phyloP scores from a whole-genome alignment of 35 echinoderm and acorn worm species.

The Diadema setosum region DNA sequence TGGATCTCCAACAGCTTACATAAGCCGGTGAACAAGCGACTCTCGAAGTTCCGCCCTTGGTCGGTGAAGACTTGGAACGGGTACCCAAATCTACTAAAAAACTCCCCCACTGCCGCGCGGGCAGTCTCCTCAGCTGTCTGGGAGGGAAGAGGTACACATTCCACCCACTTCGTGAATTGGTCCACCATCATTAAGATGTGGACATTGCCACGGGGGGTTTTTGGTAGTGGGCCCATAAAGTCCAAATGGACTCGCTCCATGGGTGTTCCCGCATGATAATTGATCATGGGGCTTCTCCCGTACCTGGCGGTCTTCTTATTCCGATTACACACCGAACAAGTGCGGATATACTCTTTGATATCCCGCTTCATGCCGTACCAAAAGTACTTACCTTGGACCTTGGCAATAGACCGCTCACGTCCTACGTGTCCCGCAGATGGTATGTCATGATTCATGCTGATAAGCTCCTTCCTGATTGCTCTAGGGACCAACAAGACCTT shows the following conservation, averaged over 20 bases:
- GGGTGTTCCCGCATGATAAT: no score
- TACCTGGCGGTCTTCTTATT: conserved; percentile 18
- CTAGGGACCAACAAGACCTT: not conserved
- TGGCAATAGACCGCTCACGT: not conserved
- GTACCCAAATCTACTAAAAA: not conserved
- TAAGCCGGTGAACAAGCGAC: not conserved
- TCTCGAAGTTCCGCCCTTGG: conserved; percentile 34
- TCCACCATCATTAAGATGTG: no score
- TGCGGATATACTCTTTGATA: not conserved
- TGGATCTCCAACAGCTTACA: conserved; percentile 12
- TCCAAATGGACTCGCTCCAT: no score
- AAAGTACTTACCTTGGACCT: not conserved
- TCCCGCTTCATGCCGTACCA: conserved; percentile 33
- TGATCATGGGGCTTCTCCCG: not conserved
- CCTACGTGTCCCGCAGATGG: conserved; percentile 39
- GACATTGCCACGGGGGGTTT: not conserved
- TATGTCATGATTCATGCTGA: conserved; percentile 20
- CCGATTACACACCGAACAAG: conserved; percentile 7
- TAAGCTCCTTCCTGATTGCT: not conserved
- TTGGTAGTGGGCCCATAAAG: no score
- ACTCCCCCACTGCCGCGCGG: not conserved
- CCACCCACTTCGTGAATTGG: conserved; percentile 46
- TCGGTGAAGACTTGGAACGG: conserved; percentile 3
- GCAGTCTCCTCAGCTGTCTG: no score
- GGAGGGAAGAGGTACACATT: not conserved